phyloP scores from a whole-genome alignment of 2,113 vertebrate genomes.

The Amazona vittata region DNA sequence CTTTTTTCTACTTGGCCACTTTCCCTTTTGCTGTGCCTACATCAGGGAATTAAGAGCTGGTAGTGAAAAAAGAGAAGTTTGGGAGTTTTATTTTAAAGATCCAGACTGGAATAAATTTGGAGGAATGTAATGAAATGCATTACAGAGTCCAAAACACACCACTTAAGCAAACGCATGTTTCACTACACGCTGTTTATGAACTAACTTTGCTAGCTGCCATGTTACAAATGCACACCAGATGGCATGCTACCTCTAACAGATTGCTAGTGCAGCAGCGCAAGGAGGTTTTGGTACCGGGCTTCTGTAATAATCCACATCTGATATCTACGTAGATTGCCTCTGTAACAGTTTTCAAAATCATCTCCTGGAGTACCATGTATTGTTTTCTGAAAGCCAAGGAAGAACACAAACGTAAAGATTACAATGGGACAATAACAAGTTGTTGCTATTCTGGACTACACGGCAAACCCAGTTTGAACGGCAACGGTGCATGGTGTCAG shows the following conservation, averaged over 20 bases:
- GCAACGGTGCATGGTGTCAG: neutral
- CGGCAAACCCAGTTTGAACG: neutral
- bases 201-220: neutral
- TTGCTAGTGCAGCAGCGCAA: neutral
- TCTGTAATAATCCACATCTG: neutral
- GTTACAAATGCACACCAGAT: neutral
- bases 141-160: neutral
- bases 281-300: neutral
- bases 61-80: neutral
- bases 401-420: fast-evolving
- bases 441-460: neutral
- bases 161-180: fast-evolving
- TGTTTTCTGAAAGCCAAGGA: neutral
- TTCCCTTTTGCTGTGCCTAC: neutral
- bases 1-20: neutral
- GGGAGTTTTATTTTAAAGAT: neutral
- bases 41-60: neutral
- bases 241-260: neutral
- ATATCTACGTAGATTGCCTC: neutral
- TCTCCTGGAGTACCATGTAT: neutral
- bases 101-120: fast-evolving
- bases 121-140: no score
- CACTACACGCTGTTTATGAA: no score
- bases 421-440: neutral
- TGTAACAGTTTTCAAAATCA: fast-evolving